Conservation (phyloP, 2,797 vertebrate genomes). For the Periophthalmus magnuspinnatus region DNA sequence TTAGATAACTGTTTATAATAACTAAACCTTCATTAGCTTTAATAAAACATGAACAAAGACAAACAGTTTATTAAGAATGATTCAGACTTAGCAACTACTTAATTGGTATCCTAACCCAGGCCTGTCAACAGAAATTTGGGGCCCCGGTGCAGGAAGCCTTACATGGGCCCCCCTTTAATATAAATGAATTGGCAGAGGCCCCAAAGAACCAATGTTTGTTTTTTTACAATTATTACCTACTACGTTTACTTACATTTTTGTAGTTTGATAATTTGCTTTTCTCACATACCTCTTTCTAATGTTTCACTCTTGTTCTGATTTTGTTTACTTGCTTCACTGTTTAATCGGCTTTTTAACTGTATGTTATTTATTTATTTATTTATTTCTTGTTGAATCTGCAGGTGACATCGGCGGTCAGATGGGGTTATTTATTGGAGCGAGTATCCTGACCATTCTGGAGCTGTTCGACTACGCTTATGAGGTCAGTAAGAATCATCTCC, state of each 20-base stretch:
- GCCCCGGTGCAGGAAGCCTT: too few species aligned
- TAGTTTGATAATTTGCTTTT: background rate
- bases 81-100: too few species aligned
- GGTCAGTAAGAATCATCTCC: constrained; percentile 62
- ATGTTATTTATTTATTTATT: too few species aligned
- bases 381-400: constrained; percentile 41
- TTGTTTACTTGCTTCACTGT: background rate
- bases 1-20: too few species aligned
- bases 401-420: constrained; percentile 98
- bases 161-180: too few species aligned
- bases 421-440: constrained; percentile 96
- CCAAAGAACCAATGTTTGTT: too few species aligned
- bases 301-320: background rate
- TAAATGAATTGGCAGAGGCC: too few species aligned
- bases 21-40: too few species aligned
- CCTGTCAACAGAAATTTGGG: too few species aligned
- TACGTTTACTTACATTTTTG: background rate
- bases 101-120: too few species aligned
- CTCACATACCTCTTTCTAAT: background rate
- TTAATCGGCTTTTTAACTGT: background rate
- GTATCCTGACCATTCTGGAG: constrained; percentile 97
- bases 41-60: too few species aligned
- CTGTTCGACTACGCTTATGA: constrained; percentile 96
- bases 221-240: background rate
- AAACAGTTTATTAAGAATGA: too few species aligned